phyloP scores from a whole-genome alignment of 2,113 vertebrate genomes.

The Atherinomorus stipes region DNA sequence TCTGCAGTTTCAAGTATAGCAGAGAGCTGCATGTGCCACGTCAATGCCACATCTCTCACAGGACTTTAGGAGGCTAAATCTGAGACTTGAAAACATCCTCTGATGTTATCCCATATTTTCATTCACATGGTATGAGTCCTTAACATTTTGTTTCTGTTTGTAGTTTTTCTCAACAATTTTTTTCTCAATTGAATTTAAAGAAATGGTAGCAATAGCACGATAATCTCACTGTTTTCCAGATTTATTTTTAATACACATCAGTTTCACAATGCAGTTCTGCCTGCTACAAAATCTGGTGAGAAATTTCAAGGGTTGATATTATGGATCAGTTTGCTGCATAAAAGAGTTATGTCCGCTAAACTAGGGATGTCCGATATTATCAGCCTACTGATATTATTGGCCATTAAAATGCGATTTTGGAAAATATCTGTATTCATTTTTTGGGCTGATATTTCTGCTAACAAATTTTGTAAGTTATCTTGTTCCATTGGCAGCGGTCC shows the following conservation, averaged over 20 bases:
- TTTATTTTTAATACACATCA: background rate
- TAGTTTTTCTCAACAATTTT: background rate
- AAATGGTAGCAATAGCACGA: background rate
- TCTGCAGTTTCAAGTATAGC: constrained; percentile 3
- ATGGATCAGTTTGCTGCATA: background rate
- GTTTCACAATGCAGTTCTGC: background rate
- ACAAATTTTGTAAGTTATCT: no score
- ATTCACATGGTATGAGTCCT: background rate
- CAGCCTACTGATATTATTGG: no score
- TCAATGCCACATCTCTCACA: background rate
- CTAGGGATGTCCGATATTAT: no score
- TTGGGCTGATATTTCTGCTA: no score
- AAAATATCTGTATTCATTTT: no score
- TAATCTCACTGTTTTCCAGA: background rate
- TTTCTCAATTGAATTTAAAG: background rate
- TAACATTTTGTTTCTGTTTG: no score
- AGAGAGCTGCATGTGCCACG: background rate
- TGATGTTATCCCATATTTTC: background rate
- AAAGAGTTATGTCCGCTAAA: background rate
- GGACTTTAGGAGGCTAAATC: background rate
- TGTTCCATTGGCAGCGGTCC: no score
- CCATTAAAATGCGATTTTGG: no score
- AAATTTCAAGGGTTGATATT: background rate
- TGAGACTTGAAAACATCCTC: background rate
- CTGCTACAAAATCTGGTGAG: background rate